A percentile compares a stretch with the other conserved stretches of the same genome.
Evolutionary conservation across 2,797 vertebrate species (phyloP).

Genomic region (Eulemur coronatus): DNA sequence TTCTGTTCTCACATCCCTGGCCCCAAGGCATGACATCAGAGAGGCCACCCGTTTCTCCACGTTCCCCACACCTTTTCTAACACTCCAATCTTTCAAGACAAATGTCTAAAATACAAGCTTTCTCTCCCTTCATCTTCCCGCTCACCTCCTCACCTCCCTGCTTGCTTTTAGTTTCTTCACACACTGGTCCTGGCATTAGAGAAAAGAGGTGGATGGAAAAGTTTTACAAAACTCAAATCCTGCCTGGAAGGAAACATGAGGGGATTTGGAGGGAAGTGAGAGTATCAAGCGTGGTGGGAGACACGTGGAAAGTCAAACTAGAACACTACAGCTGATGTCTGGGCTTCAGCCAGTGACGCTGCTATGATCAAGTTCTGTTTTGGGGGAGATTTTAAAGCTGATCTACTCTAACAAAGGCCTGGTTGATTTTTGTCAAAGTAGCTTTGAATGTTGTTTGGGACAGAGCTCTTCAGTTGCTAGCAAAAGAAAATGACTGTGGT

Average conservation of each 20-base stretch:
- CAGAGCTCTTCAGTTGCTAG: background rate
- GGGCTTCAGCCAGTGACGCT: background rate
- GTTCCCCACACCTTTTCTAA: background rate
- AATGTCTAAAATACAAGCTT: background rate
- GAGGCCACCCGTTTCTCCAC: background rate
- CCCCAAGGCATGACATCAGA: background rate
- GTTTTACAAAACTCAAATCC: background rate
- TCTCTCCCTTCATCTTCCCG: background rate
- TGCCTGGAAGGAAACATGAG: background rate
- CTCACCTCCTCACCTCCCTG: background rate
- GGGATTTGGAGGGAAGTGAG: background rate
- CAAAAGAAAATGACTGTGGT: background rate
- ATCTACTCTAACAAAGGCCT: background rate
- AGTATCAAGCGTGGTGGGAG: background rate
- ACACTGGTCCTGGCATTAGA: background rate
- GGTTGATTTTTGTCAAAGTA: background rate
- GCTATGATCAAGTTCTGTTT: background rate
- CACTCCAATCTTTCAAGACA: background rate
- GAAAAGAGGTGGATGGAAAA: background rate
- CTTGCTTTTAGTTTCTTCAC: background rate
- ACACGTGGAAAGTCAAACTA: accelerated
- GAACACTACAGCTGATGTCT: background rate
- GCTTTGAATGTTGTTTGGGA: background rate
- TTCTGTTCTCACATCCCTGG: background rate
- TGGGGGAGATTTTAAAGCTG: background rate